Conservation (phyloP, 1,140 invertebrate species). For the Brachionus plicatilis region DNA sequence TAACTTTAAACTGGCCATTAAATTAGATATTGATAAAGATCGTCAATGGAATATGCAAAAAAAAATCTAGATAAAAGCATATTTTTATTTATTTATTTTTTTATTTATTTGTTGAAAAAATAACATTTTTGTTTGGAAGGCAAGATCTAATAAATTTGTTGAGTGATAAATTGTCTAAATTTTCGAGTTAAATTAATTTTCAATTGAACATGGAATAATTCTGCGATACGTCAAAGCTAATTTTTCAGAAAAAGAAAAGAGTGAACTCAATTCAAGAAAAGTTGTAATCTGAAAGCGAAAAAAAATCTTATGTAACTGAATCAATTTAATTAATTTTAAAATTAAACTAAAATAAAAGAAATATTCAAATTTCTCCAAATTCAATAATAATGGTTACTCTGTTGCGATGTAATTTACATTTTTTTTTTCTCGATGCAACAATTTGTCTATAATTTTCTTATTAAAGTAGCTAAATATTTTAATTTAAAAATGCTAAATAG, state of each 20-base stretch:
- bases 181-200: background rate
- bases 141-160: background rate
- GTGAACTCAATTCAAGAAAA: background rate
- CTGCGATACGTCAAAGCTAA: background rate
- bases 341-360: background rate
- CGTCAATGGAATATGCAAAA: background rate
- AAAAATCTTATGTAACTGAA: background rate
- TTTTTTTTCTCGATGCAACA: background rate
- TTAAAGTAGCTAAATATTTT: background rate
- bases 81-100: too few species aligned
- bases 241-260: background rate
- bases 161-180: background rate
- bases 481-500: background rate
- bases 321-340: background rate
- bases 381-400: conserved; percentile 1
- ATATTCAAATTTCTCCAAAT: background rate
- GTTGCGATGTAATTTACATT: background rate
- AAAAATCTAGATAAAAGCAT: background rate
- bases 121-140: too few species aligned
- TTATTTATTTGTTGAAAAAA: too few species aligned
- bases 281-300: background rate
- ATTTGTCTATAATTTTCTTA: background rate
- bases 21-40: background rate
- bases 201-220: background rate
- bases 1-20: background rate